phyloP scores from a whole-genome alignment of 1,140 invertebrate species.

The Potamilus streckersoni region DNA sequence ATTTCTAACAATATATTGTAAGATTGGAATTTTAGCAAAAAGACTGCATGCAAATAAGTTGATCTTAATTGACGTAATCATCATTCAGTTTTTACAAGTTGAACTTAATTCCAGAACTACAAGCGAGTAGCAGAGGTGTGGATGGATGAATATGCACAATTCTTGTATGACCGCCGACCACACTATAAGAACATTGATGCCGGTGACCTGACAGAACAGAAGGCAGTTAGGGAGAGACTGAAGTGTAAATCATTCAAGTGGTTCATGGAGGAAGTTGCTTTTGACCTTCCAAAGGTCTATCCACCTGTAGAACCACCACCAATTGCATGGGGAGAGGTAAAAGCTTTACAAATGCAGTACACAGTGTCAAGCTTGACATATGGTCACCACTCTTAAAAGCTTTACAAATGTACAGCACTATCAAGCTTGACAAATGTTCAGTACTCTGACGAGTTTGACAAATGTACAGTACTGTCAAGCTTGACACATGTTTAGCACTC shows the following conservation, averaged over 20 bases:
- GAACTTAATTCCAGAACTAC: constrained; percentile 70
- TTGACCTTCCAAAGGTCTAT: constrained; percentile 90
- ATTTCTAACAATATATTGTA: too few relatives aligned
- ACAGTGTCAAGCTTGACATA: too few relatives aligned
- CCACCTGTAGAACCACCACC: constrained; percentile 91
- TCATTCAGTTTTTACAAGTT: not conserved
- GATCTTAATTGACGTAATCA: too few relatives aligned
- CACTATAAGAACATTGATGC: constrained; percentile 76
- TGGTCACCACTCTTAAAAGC: too few relatives aligned
- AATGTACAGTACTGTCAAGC: too few relatives aligned
- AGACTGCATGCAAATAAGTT: too few relatives aligned
- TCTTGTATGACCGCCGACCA: constrained; percentile 83
- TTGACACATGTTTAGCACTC: too few relatives aligned
- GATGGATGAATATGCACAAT: constrained; percentile 90
- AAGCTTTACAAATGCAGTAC: too few relatives aligned
- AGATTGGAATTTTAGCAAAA: too few relatives aligned
- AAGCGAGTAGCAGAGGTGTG: constrained; percentile 76
- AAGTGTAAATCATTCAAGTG: constrained; percentile 94
- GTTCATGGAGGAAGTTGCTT: constrained; percentile 96
- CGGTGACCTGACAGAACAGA: constrained; percentile 86
- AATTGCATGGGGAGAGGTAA: constrained; percentile 85
- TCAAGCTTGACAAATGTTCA: too few relatives aligned
- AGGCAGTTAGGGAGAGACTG: constrained; percentile 79
- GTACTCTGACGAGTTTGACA: too few relatives aligned
- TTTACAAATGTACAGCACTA: too few relatives aligned